Percentiles rank a stretch among this genome's conserved stretches.
Conservation (phyloP, 2,797 vertebrate species). For the Apogon talboti region DNA sequence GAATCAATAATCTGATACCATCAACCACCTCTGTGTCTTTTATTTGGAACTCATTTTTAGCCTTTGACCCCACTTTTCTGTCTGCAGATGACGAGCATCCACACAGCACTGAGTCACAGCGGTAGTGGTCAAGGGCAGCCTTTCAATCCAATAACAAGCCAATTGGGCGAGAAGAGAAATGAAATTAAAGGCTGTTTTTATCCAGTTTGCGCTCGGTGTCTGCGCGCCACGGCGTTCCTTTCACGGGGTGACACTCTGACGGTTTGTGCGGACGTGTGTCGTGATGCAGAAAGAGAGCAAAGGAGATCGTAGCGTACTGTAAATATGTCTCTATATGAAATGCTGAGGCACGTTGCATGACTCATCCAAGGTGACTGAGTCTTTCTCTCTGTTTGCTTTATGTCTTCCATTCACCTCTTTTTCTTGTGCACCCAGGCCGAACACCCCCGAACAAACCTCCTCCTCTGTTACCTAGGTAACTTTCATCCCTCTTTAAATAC, state of each 20-base stretch:
- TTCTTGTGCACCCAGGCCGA: conserved; percentile 28
- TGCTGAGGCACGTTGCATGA: conserved; percentile 59
- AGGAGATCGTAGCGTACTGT: conserved; percentile 34
- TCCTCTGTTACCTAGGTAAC: conserved; percentile 50
- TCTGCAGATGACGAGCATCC: conserved; percentile 32
- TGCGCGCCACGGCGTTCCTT: conserved; percentile 38
- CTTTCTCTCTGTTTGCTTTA: conserved; percentile 27
- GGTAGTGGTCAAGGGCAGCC: conserved; percentile 52
- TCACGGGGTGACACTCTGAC: conserved; percentile 38
- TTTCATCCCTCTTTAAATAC: neutral
- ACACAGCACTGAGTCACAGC: conserved; percentile 27
- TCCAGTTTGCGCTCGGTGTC: conserved; percentile 39
- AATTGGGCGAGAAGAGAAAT: conserved; percentile 29
- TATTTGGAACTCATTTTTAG: conserved; percentile 3
- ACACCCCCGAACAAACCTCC: conserved; percentile 25
- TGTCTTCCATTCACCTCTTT: conserved; percentile 29
- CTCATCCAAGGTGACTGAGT: conserved; percentile 68
- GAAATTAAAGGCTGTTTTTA: conserved; percentile 55
- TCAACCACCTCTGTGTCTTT: conserved; percentile 19
- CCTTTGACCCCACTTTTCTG: conserved; percentile 10
- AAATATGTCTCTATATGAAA: conserved; percentile 42
- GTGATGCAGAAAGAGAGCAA: conserved; percentile 37
- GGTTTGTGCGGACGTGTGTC: conserved; percentile 25
- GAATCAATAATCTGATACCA: neutral
- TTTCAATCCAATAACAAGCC: conserved; percentile 63